Conservation (phyloP, 1,140 invertebrate genomes). For the Thalassaphorura encarpata region DNA sequence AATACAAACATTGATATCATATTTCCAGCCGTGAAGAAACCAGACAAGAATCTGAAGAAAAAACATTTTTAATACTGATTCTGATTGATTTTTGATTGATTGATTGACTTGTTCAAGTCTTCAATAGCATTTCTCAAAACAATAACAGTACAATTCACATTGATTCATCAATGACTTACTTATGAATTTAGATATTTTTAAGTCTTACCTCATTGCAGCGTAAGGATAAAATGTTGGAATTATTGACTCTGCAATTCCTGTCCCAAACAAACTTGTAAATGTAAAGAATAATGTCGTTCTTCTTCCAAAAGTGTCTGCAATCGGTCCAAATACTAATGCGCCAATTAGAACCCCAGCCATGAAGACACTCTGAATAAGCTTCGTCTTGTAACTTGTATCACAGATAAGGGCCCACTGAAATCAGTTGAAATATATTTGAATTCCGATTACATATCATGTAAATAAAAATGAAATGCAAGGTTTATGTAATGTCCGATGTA, state of each 20-base stretch:
- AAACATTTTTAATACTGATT: background rate
- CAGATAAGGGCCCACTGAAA: constrained; percentile 25
- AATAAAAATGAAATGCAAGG: background rate
- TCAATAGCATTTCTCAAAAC: too few species aligned
- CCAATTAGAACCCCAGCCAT: constrained; percentile 25
- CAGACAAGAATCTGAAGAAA: constrained; percentile 21
- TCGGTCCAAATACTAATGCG: constrained; percentile 16
- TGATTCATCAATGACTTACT: too few species aligned
- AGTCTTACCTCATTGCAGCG: constrained; percentile 6
- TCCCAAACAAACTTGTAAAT: constrained; percentile 18
- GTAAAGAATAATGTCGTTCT: constrained; percentile 12
- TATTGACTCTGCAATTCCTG: constrained; percentile 15
- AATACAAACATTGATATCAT: constrained; percentile 22
- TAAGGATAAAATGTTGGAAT: constrained; percentile 10
- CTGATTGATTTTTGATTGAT: background rate
- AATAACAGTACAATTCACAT: too few species aligned
- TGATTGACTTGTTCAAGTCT: background rate
- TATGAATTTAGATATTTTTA: background rate
- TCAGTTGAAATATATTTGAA: background rate
- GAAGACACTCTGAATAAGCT: constrained; percentile 19
- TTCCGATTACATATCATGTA: background rate
- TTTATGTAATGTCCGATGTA: background rate
- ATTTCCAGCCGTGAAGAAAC: constrained; percentile 25
- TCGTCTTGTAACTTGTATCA: constrained; percentile 15
- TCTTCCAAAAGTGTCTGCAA: constrained; percentile 20